Percentiles rank a stretch among this genome's conserved stretches.
Conservation (phyloP, 2,888 invertebrate genomes). For the Gastracanthus pulcherrimus region DNA sequence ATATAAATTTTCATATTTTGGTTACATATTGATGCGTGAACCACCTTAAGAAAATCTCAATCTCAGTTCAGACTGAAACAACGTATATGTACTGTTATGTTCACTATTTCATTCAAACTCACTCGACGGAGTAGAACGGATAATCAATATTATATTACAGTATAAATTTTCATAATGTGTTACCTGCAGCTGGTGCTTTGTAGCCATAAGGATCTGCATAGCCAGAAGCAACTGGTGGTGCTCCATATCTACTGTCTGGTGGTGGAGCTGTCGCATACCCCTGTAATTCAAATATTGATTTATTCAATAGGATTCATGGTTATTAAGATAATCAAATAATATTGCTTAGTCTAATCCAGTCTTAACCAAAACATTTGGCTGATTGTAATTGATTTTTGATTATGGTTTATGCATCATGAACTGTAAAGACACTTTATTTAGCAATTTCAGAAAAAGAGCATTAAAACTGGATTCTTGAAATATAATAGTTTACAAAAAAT, state of each 20-base stretch:
- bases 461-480: background rate
- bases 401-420: no score
- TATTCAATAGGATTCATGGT: background rate
- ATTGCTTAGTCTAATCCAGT: no score
- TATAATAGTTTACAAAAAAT: background rate
- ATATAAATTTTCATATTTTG: no score
- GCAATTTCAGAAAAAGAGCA: background rate
- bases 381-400: no score
- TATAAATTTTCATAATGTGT: slow-evolving; percentile 18
- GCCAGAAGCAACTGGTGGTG: slow-evolving; percentile 72
- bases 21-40: background rate
- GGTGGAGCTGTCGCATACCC: slow-evolving; percentile 73
- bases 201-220: slow-evolving; percentile 75
- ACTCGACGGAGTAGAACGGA: no score
- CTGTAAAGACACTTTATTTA: no score
- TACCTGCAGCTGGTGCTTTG: slow-evolving; percentile 75
- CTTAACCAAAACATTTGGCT: no score
- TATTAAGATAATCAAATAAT: no score
- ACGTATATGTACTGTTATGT: slow-evolving; percentile 27
- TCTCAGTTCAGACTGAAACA: background rate
- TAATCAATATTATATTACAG: background rate
- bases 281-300: slow-evolving; percentile 60
- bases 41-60: no score
- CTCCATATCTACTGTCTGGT: slow-evolving; percentile 74
- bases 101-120: slow-evolving; percentile 6